phyloP scores from a whole-genome alignment of 2,888 invertebrate species.

The Lasiommata megera region DNA sequence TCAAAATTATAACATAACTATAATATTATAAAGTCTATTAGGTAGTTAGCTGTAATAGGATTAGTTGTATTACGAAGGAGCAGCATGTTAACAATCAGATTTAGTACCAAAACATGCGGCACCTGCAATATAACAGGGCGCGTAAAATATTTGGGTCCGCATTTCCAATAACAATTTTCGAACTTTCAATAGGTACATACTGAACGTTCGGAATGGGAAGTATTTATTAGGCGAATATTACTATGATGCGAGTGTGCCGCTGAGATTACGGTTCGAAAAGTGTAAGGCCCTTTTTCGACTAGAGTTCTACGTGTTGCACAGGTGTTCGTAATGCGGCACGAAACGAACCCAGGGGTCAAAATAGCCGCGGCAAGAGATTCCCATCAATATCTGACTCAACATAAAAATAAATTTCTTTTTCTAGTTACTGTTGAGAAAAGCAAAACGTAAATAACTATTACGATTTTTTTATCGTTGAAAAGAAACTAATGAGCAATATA shows the following conservation, averaged over 20 bases:
- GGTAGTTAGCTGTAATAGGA: not conserved
- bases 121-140: conserved; percentile 39
- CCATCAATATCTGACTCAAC: conserved; percentile 24
- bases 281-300: conserved; percentile 48
- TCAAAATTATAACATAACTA: no score
- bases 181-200: conserved; percentile 56
- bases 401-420: conserved; percentile 3
- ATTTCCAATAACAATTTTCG: conserved; percentile 63
- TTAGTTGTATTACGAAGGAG: not conserved
- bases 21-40: not conserved
- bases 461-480: no score
- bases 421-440: not conserved
- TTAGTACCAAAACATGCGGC: conserved; percentile 33
- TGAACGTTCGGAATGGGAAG: conserved; percentile 59
- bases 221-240: conserved; percentile 75
- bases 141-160: conserved; percentile 55
- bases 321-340: conserved; percentile 70
- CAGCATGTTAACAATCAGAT: conserved; percentile 12
- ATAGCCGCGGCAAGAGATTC: conserved; percentile 21
- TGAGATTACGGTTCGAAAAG: conserved; percentile 57
- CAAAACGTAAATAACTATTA: not conserved
- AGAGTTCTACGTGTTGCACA: conserved; percentile 61
- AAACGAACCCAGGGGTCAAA: conserved; percentile 51
- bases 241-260: conserved; percentile 53
- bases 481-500: no score